Evolutionary conservation across 2,113 vertebrate genomes (phyloP).

Genomic region (Seriola quinqueradiata): DNA sequence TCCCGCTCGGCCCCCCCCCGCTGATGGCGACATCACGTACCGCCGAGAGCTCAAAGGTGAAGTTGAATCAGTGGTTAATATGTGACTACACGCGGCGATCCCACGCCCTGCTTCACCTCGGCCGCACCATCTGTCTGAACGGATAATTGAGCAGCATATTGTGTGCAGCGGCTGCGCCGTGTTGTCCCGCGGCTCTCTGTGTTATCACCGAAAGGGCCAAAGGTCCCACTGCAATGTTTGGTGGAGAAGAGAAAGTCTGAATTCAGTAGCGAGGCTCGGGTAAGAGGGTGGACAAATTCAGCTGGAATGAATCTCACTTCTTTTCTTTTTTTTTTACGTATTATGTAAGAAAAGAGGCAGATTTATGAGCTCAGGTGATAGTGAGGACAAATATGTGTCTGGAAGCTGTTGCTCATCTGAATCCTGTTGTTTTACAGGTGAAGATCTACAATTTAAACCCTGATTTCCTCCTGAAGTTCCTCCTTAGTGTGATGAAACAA

Average conservation of each 20-base stretch:
- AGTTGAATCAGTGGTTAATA: slow-evolving; percentile 68
- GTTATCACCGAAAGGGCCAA: slow-evolving; percentile 33
- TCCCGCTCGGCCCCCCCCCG: slow-evolving; percentile 2
- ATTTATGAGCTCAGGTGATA: not conserved
- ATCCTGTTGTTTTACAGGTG: not conserved
- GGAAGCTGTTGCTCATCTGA: not conserved
- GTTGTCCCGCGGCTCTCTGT: slow-evolving; percentile 44
- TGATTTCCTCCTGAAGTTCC: too few relatives aligned
- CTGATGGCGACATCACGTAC: not conserved
- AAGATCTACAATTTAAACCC: too few relatives aligned
- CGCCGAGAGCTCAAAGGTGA: slow-evolving; percentile 54
- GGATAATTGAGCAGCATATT: slow-evolving; percentile 62
- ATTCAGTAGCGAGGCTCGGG: not conserved
- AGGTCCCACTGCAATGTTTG: slow-evolving; percentile 22
- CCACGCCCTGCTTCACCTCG: slow-evolving; percentile 66
- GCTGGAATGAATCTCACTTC: not conserved
- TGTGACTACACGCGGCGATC: slow-evolving; percentile 57
- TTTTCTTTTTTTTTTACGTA: too few relatives aligned
- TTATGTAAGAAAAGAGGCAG: not conserved
- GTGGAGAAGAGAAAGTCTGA: slow-evolving; percentile 1
- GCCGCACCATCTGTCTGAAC: slow-evolving; percentile 53
- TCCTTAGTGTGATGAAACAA: too few relatives aligned
- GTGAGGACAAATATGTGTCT: not conserved
- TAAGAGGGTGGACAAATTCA: not conserved
- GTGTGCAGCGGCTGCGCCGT: slow-evolving; percentile 33